Base-by-base conservation (phyloP, 2,888 invertebrate species). In the Tetragonula carbonaria region DNA sequence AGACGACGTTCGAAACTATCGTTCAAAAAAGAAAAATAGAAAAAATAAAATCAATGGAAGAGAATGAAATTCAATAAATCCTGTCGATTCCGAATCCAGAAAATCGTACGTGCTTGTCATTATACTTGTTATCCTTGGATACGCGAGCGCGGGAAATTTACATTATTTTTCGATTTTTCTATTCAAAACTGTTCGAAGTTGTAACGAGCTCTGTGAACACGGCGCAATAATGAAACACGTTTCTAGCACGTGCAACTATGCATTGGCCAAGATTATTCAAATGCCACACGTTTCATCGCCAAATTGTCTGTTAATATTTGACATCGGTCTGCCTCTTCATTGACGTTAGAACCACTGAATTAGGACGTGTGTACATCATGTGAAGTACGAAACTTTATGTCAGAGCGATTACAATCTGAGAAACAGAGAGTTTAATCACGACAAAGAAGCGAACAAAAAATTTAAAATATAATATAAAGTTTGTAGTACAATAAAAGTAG, bases 51-150 rank as follows among this genome's bases (percentile, higher is more conserved):
- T 23, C 8, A 16, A 23, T 4, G 23, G 11, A 23, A 59, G 13
- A 38, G 21, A 38, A 23, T 14, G 6, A 23, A 23, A 62, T 62
- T 18, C 28, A 16, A 8, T 6, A 16, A 23, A 28, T 16, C 23
- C 16, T 28, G 23, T 28, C 16, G 8, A 16, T 0, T 23, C 23
- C 23, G 23, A 23, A 23, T 23, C 23, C 14, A n/a, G 8, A 53
- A 77, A 45, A 45, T 66, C 38, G 21, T 33, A 78, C 75, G 4
- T 18, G 6, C 16, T n/a, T 23, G 57, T 38, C 23, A 55, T 28
- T 33, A 33, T 59, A 73, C 66, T 81, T 16, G 81, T 66, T 85
- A 85, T 83, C 88, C 87, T 88, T 88, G 82, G 71, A 3, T 66
- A 28, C 13, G n/a, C 53, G 21, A 28, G 11, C 51, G 50, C 23